Evolutionary conservation across 2,888 invertebrate species (phyloP).

Genomic region (Netelia virgata): DNA sequence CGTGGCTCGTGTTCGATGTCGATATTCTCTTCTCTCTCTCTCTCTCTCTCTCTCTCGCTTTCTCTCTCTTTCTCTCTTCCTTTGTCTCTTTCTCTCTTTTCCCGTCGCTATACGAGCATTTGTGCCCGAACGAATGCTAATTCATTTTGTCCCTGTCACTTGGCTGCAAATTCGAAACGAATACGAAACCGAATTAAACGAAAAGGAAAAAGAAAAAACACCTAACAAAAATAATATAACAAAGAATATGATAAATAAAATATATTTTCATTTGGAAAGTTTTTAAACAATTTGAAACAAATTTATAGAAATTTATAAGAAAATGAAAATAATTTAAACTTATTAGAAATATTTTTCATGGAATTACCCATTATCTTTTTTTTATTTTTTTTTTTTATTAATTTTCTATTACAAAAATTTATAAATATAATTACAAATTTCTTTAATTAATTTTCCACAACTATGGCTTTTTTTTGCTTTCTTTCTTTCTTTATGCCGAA

Average conservation of each 20-base stretch:
- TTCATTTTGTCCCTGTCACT: slow-evolving; percentile 69
- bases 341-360: neutral
- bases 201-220: neutral
- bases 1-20: slow-evolving; percentile 70
- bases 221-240: neutral
- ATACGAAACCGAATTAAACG: no score
- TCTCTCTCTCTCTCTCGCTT: no score
- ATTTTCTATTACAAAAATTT: neutral
- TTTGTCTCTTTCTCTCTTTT: slow-evolving; percentile 60
- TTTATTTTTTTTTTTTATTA: neutral
- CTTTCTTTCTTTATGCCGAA: no score
- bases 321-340: neutral
- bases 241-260: neutral
- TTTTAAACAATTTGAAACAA: neutral
- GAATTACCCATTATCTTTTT: no score
- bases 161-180: slow-evolving; percentile 7
- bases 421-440: no score
- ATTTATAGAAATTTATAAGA: no score
- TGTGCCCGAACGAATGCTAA: slow-evolving; percentile 77
- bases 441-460: no score
- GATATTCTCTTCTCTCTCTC: slow-evolving; percentile 65
- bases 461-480: no score
- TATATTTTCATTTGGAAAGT: neutral
- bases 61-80: slow-evolving; percentile 66
- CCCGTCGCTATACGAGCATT: slow-evolving; percentile 53